These are phyloP conservation scores for Tiliacea aurago DNA, from an alignment of 2,888 invertebrate species.

Conservation along the genomic window DNA sequence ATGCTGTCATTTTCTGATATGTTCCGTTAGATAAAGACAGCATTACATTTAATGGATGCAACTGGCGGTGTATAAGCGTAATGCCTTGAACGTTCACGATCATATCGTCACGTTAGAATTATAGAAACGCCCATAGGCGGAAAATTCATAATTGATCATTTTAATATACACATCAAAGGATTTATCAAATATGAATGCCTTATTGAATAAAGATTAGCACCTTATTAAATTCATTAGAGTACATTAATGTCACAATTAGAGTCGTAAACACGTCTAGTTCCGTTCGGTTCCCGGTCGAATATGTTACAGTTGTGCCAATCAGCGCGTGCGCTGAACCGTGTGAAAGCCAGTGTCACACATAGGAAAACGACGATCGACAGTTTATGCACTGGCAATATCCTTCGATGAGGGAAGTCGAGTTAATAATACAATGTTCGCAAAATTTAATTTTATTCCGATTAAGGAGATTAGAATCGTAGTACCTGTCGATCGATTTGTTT, in stretches of 20 bases:
- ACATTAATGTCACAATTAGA: slow-evolving; percentile 32
- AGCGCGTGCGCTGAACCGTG: slow-evolving; percentile 42
- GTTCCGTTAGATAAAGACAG: too few relatives aligned
- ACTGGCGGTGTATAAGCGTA: not conserved
- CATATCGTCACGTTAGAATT: not conserved
- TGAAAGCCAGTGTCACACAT: slow-evolving; percentile 54
- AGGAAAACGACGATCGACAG: slow-evolving; percentile 56
- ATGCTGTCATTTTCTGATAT: too few relatives aligned
- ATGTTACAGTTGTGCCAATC: slow-evolving; percentile 49
- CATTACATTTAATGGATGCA: too few relatives aligned
- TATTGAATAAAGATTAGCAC: slow-evolving; percentile 18
- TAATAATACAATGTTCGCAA: slow-evolving; percentile 24
- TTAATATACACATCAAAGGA: not conserved
- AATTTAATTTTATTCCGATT: slow-evolving; percentile 13
- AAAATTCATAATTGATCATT: not conserved
- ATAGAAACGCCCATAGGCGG: not conserved
- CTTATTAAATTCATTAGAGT: not conserved
- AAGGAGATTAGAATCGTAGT: slow-evolving; percentile 14
- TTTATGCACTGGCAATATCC: slow-evolving; percentile 59
- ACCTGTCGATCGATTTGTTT: not conserved
- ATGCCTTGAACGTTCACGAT: not conserved
- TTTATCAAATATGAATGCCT: not conserved
- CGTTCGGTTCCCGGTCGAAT: slow-evolving; percentile 20
- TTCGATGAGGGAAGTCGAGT: slow-evolving; percentile 38
- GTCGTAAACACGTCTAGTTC: slow-evolving; percentile 25